Base-by-base conservation (phyloP, 2,797 vertebrate species). In the Gadopsis marmoratus region DNA sequence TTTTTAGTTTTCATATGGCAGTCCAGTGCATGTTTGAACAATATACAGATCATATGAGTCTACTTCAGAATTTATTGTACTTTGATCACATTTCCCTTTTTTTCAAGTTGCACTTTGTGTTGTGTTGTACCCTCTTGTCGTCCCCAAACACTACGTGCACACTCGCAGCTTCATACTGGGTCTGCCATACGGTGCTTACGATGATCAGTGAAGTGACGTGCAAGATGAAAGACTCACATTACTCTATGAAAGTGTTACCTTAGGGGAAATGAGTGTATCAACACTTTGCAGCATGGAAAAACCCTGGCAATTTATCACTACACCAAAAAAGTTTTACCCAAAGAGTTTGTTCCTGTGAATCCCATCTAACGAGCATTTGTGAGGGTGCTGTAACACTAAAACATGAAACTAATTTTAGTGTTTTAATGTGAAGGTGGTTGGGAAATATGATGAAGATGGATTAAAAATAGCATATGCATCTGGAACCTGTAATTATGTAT, bases 201-300 rank as follows among this genome's bases (percentile, higher is more conserved):
- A 37, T 43, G 19, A 73, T 69, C 17, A 62, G 37, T 60, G 31
- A 60, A 62, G 51, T 63, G 56, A 80, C 60, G 76, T 68, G 26
- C 45, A 73, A 62, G 65, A 74, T 83, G 45, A 74, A 86, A 26
- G 56, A 61, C 17, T 75, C 19, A 19, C 68, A 71, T 48, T 71
- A 26, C 17, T 64, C 37, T 48, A 54, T 70, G 53, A 59, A 59
- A 78, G 56, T 47, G 65, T 81, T 47, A n/a, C 41, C 31, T 69
- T 5, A 13, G 43, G 76, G 53, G 4, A 47, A 66, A 53, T 69
- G 12, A 50, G 17, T 39, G 16, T 21, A 56, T 79, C 54, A 77
- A 71, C 26, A 68, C 68, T 65, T 55, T 53, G 16, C 69, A 68
- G 53, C 12, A 10, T 53, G n/a, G 43, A 75, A 53, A 76, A n/a